These are phyloP conservation scores for Bombylius major DNA, from an alignment of 2,888 invertebrate genomes.

Conservation along the genomic window DNA sequence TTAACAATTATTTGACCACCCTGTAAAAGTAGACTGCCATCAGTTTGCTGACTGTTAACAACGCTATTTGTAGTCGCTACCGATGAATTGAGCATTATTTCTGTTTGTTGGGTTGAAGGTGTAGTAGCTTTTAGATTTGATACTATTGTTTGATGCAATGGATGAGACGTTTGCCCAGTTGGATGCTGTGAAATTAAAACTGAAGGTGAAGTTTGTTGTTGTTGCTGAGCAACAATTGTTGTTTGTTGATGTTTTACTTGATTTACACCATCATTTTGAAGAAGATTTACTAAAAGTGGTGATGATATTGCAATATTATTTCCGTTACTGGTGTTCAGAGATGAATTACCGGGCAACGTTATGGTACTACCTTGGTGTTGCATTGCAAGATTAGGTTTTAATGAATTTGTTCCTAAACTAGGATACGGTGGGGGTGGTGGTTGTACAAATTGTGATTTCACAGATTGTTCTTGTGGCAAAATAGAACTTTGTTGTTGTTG, in stretches of 20 bases:
- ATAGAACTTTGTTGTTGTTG: neutral
- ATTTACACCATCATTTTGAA: conserved; percentile 64
- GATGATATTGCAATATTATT: conserved; percentile 66
- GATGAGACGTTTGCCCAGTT: conserved; percentile 9
- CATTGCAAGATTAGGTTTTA: conserved; percentile 4
- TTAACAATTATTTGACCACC: conserved; percentile 9
- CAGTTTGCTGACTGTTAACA: neutral
- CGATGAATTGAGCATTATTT: conserved; percentile 2
- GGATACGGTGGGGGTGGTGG: conserved; percentile 33
- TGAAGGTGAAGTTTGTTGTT: conserved; percentile 16
- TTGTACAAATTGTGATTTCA: conserved; percentile 31
- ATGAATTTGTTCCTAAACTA: conserved; percentile 18
- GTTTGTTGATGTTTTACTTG: conserved; percentile 22
- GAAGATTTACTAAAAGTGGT: conserved; percentile 78
- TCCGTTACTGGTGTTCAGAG: conserved; percentile 6
- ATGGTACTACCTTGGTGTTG: conserved; percentile 5
- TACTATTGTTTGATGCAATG: conserved; percentile 5
- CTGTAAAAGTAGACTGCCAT: neutral
- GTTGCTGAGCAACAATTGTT: conserved; percentile 3
- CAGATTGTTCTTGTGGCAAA: conserved; percentile 9
- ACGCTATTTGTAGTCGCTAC: too few species aligned
- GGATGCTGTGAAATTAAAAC: conserved; percentile 14
- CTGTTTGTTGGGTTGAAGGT: conserved; percentile 8
- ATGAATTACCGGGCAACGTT: conserved; percentile 6
- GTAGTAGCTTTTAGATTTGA: conserved; percentile 5